These are phyloP conservation scores for Meloidogyne hapla DNA, from an alignment of 1,140 invertebrate species.

Conservation along the genomic window DNA sequence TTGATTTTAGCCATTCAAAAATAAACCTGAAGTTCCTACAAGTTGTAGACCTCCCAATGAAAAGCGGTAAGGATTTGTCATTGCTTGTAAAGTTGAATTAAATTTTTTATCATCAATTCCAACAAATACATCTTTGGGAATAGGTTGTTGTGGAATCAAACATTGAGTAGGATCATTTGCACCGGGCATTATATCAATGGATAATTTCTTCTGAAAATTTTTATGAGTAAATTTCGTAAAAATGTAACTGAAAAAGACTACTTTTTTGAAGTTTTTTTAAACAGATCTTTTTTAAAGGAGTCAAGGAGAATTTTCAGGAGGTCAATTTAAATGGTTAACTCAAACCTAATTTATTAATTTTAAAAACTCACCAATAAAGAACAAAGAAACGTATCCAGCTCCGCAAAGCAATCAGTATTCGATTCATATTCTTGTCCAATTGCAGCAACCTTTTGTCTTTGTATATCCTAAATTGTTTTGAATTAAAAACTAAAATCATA, in stretches of 20 bases:
- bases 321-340: no score
- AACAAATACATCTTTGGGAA: conserved; percentile 14
- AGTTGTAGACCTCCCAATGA: conserved; percentile 31
- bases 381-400: conserved; percentile 6
- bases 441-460: conserved; percentile 9
- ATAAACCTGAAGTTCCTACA: conserved; percentile 48
- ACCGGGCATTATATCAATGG: conserved; percentile 48
- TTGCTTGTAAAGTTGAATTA: conserved; percentile 25
- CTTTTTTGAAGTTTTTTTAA: no score
- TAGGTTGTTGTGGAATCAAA: conserved; percentile 47
- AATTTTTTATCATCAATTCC: conserved; percentile 7
- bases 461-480: conserved; percentile 2
- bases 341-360: no score
- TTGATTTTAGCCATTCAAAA: conserved; percentile 16
- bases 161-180: conserved; percentile 30
- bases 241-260: no score
- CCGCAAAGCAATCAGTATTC: conserved; percentile 6
- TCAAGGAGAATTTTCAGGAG: no score
- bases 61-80: conserved; percentile 50
- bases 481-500: background rate
- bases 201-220: conserved; percentile 31
- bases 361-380: background rate
- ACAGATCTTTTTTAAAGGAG: no score
- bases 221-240: no score
- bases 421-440: conserved; percentile 10